Evolutionary conservation across 2,797 vertebrate genomes (phyloP), one percentile per base, ranked within the genome.

Genomic region (Xenopus petersii): DNA sequence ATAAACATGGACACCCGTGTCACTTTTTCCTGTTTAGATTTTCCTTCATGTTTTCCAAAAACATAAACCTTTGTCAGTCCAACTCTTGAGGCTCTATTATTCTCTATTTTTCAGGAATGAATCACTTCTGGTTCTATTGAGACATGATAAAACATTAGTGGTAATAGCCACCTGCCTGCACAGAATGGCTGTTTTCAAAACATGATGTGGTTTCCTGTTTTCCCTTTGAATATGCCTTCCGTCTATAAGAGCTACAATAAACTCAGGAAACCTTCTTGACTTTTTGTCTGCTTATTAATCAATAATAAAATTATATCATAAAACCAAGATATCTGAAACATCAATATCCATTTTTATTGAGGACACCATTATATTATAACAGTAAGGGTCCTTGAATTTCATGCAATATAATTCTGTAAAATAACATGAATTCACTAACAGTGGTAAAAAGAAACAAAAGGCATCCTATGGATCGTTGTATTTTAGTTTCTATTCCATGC

Each of bases 11-110:
- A 51, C 16, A 51, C 62, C 33, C 58, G 47, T 13, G 36, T 33
- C 42, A 10, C 60, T 16, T 56, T 60, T 79, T 79, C 76, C 76
- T 74, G 76, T 79, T 73, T 73, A 62, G 59, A 68, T 73, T 36
- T 64, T 67, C 46, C 70, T 64, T 21, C 56, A 7, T 36, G 12
- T 36, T 68, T 46, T 69, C 24, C 36, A 30, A 59, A 71, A 62
- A 36, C 51, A 12, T 47, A 60, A 24, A 21, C 49, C 68, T 63
- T 67, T 62, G 15, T 77, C 69, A 64, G 26, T 30, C 5, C 12
- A 56, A 36, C 46, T 62, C 10, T 66, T 13, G 10, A 5, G 10
- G 54, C 42, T 55, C 56, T 70, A 70, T 56, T 66, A 60, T 48
- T 73, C 64, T 17, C 51, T 26, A 12, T 13, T 49, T 62, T 61